A percentile compares a stretch with the other conserved stretches of the same genome.
These are phyloP conservation scores for Podotricha telesiphe DNA, from an alignment of 2,888 invertebrate species.

Conservation along the genomic window DNA sequence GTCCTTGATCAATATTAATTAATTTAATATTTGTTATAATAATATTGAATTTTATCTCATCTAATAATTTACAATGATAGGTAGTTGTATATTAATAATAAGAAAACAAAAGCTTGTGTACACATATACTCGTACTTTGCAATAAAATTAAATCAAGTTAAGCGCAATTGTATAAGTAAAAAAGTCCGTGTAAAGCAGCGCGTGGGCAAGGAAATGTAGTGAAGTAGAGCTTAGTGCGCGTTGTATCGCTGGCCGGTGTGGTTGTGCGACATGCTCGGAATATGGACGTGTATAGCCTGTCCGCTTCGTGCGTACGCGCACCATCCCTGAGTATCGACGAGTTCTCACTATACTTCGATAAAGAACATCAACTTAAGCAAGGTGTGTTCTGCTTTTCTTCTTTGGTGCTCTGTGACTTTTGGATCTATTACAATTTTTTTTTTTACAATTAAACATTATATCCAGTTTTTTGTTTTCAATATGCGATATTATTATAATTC, in stretches of 20 bases:
- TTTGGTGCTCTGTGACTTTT: conserved; percentile 6
- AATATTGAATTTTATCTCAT: background rate
- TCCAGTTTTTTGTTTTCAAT: background rate
- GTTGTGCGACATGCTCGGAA: conserved; percentile 70
- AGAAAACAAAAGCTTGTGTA: background rate
- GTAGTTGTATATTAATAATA: background rate
- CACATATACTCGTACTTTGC: too few species aligned
- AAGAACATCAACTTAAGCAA: conserved; percentile 73
- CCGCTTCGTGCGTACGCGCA: conserved; percentile 85
- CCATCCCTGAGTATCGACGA: conserved; percentile 88
- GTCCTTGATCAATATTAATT: too few species aligned
- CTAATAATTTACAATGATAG: too few species aligned
- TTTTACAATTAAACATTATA: background rate
- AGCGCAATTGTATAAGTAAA: conserved; percentile 19
- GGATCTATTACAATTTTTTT: background rate
- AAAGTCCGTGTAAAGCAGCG: conserved; percentile 49
- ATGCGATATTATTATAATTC: background rate
- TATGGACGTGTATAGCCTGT: conserved; percentile 90
- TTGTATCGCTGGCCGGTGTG: conserved; percentile 73
- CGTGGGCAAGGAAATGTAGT: conserved; percentile 47
- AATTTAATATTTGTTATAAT: too few species aligned
- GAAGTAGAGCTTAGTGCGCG: conserved; percentile 67
- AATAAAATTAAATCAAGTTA: too few species aligned
- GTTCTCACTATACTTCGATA: conserved; percentile 92
- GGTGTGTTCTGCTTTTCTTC: conserved; percentile 52